Conservation (phyloP, 1,140 invertebrate genomes). For the Tribolium castaneum region DNA sequence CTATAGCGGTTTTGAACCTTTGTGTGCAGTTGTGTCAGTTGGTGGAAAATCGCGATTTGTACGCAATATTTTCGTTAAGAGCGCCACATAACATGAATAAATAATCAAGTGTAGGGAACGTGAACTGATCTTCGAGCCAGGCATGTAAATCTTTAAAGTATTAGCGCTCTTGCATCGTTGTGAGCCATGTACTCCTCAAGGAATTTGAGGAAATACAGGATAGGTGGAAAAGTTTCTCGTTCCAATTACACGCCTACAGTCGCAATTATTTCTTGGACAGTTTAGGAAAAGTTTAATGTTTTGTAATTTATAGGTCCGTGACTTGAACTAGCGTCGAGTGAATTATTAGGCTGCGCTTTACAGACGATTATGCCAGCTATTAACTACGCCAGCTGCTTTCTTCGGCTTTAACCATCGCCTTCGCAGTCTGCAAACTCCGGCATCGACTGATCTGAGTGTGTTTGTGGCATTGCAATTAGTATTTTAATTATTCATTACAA, state of each 20-base stretch:
- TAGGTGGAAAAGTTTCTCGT: slow-evolving; percentile 48
- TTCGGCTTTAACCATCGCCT: slow-evolving; percentile 6
- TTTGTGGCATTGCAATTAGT: slow-evolving; percentile 14
- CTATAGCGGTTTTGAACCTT: neutral
- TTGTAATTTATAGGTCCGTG: slow-evolving; percentile 56
- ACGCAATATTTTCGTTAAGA: slow-evolving; percentile 22
- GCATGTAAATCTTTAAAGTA: slow-evolving; percentile 42
- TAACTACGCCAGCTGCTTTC: slow-evolving; percentile 46
- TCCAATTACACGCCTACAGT: slow-evolving; percentile 56
- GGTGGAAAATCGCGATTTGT: slow-evolving; percentile 20
- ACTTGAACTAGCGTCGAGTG: slow-evolving; percentile 49
- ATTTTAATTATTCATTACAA: slow-evolving; percentile 34
- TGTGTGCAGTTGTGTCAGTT: neutral
- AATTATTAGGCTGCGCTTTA: slow-evolving; percentile 54
- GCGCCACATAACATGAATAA: slow-evolving; percentile 22
- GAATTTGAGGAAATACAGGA: slow-evolving; percentile 42
- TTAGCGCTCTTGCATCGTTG: slow-evolving; percentile 1
- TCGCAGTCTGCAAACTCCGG: neutral
- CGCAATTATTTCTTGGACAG: slow-evolving; percentile 59
- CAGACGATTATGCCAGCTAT: slow-evolving; percentile 52
- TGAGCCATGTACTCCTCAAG: slow-evolving; percentile 24
- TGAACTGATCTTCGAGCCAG: slow-evolving; percentile 16
- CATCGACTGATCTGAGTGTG: slow-evolving; percentile 1
- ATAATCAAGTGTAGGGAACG: slow-evolving; percentile 30
- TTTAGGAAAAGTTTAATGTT: slow-evolving; percentile 57